A percentile compares a stretch with the other conserved stretches of the same genome.
phyloP scores from a whole-genome alignment of 2,888 invertebrate species.

The Artemia sinica region DNA sequence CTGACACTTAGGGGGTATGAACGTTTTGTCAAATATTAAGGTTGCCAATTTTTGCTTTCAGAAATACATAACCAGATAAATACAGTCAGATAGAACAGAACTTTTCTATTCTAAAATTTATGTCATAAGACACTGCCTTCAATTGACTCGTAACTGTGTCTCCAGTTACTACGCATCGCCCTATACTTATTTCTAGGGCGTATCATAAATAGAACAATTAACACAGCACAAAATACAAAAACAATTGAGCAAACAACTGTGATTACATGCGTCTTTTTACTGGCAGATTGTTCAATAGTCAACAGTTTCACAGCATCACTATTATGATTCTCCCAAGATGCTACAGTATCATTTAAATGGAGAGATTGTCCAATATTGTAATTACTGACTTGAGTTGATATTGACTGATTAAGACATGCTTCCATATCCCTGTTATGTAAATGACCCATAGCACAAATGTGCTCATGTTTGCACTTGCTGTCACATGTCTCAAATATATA shows the following conservation, averaged over 20 bases:
- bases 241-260: not conserved
- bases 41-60: too few species aligned
- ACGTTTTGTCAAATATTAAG: too few species aligned
- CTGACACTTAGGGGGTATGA: too few species aligned
- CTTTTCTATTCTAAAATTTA: not conserved
- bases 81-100: too few species aligned
- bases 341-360: too few species aligned
- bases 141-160: not conserved
- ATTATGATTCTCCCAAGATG: too few species aligned
- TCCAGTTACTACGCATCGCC: not conserved
- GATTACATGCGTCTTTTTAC: too few species aligned
- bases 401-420: constrained; percentile 1
- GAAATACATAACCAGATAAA: too few species aligned
- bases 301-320: too few species aligned
- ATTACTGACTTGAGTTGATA: too few species aligned
- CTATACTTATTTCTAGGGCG: not conserved
- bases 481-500: constrained; percentile 19
- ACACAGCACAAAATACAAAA: not conserved
- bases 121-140: not conserved
- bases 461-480: constrained; percentile 16
- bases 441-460: constrained; percentile 20
- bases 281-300: too few species aligned
- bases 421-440: constrained; percentile 16
- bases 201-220: not conserved
- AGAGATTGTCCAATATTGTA: too few species aligned